Percentiles rank a stretch among this genome's conserved stretches.
These are phyloP conservation scores for Clivina fossor DNA, from an alignment of 2,888 invertebrate species.

Conservation along the genomic window DNA sequence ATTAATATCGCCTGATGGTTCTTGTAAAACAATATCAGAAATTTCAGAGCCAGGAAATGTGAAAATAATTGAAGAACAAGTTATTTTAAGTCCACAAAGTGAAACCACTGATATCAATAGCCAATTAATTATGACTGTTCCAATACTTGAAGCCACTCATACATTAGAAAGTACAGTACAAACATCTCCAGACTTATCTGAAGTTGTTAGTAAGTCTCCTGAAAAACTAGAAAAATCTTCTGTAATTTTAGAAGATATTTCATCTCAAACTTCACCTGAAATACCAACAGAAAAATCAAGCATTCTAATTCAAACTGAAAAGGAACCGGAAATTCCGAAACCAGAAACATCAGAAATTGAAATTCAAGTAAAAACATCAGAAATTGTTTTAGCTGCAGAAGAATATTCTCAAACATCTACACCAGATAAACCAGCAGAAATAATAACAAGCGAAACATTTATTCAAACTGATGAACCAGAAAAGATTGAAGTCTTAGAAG, in stretches of 20 bases:
- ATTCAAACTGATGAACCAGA: conserved; percentile 54
- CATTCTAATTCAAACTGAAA: conserved; percentile 61
- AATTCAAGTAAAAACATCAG: conserved; percentile 26
- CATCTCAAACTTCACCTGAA: conserved; percentile 60
- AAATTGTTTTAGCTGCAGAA: conserved; percentile 39
- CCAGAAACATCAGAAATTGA: conserved; percentile 42
- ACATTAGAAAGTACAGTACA: conserved; percentile 61
- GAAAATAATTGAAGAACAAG: conserved; percentile 67
- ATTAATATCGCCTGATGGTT: conserved; percentile 59
- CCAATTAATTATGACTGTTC: conserved; percentile 57
- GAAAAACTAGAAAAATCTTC: conserved; percentile 49
- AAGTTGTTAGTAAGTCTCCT: conserved; percentile 50
- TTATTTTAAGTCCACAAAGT: conserved; percentile 60
- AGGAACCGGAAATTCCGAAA: conserved; percentile 43
- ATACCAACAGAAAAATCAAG: conserved; percentile 53
- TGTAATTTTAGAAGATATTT: conserved; percentile 49
- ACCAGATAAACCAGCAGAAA: conserved; percentile 44
- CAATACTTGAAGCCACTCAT: conserved; percentile 61
- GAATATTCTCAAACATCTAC: conserved; percentile 47
- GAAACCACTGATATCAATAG: conserved; percentile 57
- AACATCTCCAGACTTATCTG: conserved; percentile 59
- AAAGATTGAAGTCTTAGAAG: conserved; percentile 45
- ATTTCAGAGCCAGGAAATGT: conserved; percentile 61
- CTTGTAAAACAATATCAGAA: conserved; percentile 62
- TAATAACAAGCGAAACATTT: conserved; percentile 50